Evolutionary conservation across 1,140 invertebrate species (phyloP), one percentile per base, ranked within the genome.

Genomic region (Eulimnadia texana): DNA sequence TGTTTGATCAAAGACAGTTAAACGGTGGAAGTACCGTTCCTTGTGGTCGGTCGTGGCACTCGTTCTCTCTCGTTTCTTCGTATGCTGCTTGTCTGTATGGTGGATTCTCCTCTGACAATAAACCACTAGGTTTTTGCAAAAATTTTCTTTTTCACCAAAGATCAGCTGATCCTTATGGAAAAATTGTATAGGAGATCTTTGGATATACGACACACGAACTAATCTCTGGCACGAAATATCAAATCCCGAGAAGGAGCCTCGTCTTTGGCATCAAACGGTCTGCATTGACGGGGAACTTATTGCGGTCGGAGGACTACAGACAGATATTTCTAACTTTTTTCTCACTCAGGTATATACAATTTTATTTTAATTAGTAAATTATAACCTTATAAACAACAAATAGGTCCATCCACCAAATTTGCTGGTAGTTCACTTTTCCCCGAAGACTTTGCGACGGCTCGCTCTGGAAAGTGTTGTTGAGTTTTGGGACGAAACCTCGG

Each of bases 31-130:
- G n/a, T n/a, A 42, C 50, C 28, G 25, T 66, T 58, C 69, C 74
- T 9, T 63, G 66, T 56, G 75, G 76, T 3, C 64, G 75, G 24
- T 77, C 76, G 3, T 78, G 75, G 75, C 73, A 76, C 64, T 71
- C 70, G 20, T 69, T 77, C 25, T 73, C 71, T 28, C 68, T 69
- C 20, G 57, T 75, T 3, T 60, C 66, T 11, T 54, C 70, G 11
- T 61, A 65, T 3, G 33, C 60, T 42, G 65, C 74, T 1, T 66
- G 77, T 33, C 58, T 78, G 1, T 77, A 76, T 65, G 76, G 76
- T 24, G 76, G 76, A 20, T 72, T 75, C 6, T 57, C 55, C 1
- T 13, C 55, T 3, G 55, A 28, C 27, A 27, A 27, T 29, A n/a
- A 57, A 57, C 27, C 33, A 16, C 11, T 57, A 33, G 55, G 55